These are phyloP conservation scores for Dichetophora obliterata DNA, from an alignment of 2,888 invertebrate genomes.

Conservation along the genomic window DNA sequence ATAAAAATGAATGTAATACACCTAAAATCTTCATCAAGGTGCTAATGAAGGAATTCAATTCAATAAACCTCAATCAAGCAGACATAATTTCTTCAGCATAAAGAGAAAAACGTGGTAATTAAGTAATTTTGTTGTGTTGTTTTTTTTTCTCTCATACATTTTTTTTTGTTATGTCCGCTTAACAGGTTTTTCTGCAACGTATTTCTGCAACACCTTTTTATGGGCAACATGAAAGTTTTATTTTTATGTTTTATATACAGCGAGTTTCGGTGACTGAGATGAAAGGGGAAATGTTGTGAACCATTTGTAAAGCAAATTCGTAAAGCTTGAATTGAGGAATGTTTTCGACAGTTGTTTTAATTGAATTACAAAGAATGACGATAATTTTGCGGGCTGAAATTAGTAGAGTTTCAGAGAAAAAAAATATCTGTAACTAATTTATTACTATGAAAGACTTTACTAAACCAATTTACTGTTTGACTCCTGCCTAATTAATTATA, in stretches of 20 bases:
- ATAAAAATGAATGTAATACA: neutral
- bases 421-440: neutral
- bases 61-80: constrained; percentile 27
- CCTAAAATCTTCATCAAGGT: neutral
- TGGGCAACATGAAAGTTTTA: neutral
- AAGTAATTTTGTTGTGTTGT: constrained; percentile 57
- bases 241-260: too few species aligned
- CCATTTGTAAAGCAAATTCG: too few species aligned
- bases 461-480: neutral
- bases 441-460: neutral
- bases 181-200: constrained; percentile 35
- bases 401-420: neutral
- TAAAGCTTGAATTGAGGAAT: neutral
- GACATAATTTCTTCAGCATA: neutral
- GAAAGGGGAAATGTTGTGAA: too few species aligned
- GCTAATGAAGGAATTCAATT: constrained; percentile 19
- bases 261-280: too few species aligned
- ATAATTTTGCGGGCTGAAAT: neutral
- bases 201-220: constrained; percentile 5
- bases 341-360: constrained; percentile 12
- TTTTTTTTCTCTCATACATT: constrained; percentile 38
- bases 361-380: neutral
- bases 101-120: constrained; percentile 51
- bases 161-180: constrained; percentile 42
- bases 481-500: neutral